Evolutionary conservation across 2,113 vertebrate species (phyloP), one percentile per base, ranked within the genome.

Genomic region (Jacana jacana): DNA sequence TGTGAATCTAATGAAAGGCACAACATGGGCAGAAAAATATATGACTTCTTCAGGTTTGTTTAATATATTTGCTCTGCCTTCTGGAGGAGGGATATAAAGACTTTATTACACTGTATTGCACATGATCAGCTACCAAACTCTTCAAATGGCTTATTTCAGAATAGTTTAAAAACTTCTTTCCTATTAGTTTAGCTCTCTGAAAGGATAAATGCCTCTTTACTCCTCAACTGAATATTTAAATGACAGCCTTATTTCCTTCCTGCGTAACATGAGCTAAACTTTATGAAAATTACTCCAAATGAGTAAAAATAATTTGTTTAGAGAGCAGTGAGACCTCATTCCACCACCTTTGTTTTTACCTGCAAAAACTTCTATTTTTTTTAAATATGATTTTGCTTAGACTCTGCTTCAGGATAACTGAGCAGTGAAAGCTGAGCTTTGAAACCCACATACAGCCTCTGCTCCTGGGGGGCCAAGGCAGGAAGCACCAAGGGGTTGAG

Each of bases 161-260:
- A 44, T 22, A 91, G 51, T 64, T 86, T 0, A 52, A 70, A 92
- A 55, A 84, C 6, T 8, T 64, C 55, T 70, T 89, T 76, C 27
- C 27, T 77, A 84, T 68, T 89, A 69, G 37, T 60, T 81, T 81
- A 77, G 71, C 13, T 30, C 14, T 89, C 69, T 64, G 54, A 79
- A 79, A 44, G 4, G n/a, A 76, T 64, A 91, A 60, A 76, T 0
- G 0, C 5, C 17, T 87, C 69, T 81, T 58, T 81, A 76, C 65
- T 70, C 81, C 33, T 60, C 81, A 81, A 79, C 52, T 31, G 68
- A 81, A n/a, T 71, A 71, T 60, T 84, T 86, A 65, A 88, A 80
- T 28, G 35, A 40, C 37, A 81, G 39, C 48, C 73, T 88, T 83
- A 63, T 84, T 95, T 95, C 60, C 48, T 93, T 91, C 86, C 85